Evolutionary conservation across 2,113 vertebrate species (phyloP).

Genomic region (Phoxinus phoxinus): DNA sequence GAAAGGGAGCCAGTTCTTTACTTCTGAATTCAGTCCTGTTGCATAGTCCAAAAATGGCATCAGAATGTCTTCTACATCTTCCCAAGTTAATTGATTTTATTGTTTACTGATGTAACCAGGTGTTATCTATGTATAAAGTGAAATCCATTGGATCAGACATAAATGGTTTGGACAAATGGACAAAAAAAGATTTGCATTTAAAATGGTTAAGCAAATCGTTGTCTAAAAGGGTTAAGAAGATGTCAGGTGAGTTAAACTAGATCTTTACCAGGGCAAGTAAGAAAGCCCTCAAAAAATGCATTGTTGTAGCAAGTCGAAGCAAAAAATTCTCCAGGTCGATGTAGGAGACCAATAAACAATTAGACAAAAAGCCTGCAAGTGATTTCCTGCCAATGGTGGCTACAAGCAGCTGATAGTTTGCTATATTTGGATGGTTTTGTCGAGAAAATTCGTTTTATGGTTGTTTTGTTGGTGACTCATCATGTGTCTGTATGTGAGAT

Average conservation of each 20-base stretch:
- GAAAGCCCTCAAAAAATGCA: not conserved
- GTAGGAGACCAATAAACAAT: constrained; percentile 12
- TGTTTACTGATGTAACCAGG: not conserved
- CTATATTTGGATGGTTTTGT: not conserved
- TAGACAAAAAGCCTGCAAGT: constrained; percentile 1
- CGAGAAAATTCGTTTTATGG: not conserved
- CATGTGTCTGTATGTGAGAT: not conserved
- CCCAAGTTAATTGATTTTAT: not conserved
- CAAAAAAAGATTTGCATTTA: too few species aligned
- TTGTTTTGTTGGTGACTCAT: not conserved
- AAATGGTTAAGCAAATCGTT: not conserved
- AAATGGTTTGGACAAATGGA: not conserved
- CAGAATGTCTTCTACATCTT: not conserved
- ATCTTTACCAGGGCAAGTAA: not conserved
- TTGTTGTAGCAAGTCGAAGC: not conserved
- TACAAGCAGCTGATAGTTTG: not conserved
- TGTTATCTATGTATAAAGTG: not conserved
- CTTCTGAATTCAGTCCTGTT: not conserved
- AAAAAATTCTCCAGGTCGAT: not conserved
- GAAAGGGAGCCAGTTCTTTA: not conserved
- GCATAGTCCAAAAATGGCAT: not conserved
- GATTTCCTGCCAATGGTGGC: not conserved
- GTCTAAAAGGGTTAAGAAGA: not conserved
- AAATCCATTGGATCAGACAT: not conserved
- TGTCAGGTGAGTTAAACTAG: not conserved